Conservation (phyloP, 2,888 invertebrate genomes). For the Netelia virgata region DNA sequence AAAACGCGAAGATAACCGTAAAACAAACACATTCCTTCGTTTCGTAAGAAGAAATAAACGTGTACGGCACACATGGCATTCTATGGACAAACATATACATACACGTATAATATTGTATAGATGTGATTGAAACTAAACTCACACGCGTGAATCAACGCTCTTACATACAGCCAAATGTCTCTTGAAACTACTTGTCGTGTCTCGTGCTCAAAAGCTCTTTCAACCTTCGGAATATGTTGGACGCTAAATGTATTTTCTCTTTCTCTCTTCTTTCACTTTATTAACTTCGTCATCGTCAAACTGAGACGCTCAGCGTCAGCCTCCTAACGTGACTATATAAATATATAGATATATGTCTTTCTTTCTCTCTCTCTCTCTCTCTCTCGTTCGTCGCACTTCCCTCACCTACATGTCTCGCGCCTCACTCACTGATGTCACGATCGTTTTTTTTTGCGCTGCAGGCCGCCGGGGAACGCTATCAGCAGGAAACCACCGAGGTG, state of each 20-base stretch:
- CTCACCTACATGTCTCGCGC: conserved; percentile 33
- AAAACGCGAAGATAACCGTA: too few relatives aligned
- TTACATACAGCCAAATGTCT: conserved; percentile 36
- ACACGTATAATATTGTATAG: too few relatives aligned
- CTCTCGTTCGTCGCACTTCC: conserved; percentile 16
- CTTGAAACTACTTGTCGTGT: conserved; percentile 31
- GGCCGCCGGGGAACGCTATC: conserved; percentile 76
- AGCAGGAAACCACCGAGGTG: conserved; percentile 81
- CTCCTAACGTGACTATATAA: conserved; percentile 15
- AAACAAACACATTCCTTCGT: too few relatives aligned
- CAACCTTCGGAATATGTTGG: conserved; percentile 49
- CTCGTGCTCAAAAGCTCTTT: not conserved
- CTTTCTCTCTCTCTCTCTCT: conserved; percentile 35
- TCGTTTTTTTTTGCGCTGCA: conserved; percentile 72
- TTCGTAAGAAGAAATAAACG: too few relatives aligned
- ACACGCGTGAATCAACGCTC: conserved; percentile 4
- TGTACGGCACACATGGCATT: too few relatives aligned
- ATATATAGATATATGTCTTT: not conserved
- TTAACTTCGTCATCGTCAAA: conserved; percentile 34
- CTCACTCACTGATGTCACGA: conserved; percentile 70
- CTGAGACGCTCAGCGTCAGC: conserved; percentile 18
- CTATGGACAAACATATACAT: too few relatives aligned
- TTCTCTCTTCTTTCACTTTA: conserved; percentile 32
- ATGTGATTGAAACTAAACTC: too few relatives aligned
- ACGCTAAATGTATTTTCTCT: conserved; percentile 48